Evolutionary conservation across 2,113 vertebrate species (phyloP), one percentile per base, ranked within the genome.

Genomic region (Elephantulus edwardii): DNA sequence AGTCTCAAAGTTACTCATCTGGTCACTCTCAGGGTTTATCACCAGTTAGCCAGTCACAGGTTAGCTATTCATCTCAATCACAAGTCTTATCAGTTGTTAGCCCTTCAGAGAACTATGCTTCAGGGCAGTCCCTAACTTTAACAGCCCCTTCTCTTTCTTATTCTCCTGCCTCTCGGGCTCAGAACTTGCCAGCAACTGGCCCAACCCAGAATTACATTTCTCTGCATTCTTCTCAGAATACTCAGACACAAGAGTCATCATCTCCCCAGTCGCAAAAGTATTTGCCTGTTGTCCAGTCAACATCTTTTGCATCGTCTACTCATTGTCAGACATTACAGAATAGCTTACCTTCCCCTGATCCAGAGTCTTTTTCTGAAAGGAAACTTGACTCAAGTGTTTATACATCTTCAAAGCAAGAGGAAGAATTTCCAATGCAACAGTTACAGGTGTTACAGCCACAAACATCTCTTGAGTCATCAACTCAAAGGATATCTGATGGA

Each of bases 21-120:
- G 97, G 97, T 97, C 99, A 98, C 86, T 98, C 99, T 98, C 99
- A 99, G 98, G 98, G 97, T 97, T 96, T 98, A 96, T 97, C 98
- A 95, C 97, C 98, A 95, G 98, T 98, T 97, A 98, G 97, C 95
- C 98, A 98, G 94, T 95, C 98, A 92, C 98, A 98, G 86, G 97
- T 97, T 96, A 98, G 97, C 95, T 99, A 98, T 96, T 98, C 98
- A 97, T 98, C 98, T 97, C 98, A 98, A 71, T 98, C 99, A 90
- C 98, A 99, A 92, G 98, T 98, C 96, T 97, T 98, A 91, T 97
- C 98, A 86, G 98, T 98, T n/a, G 98, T 97, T 90, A 98, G 98
- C 96, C 98, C 98, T 96, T 98, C 98, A 93, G 98, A 99, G 97
- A 99, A 97, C 96, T 99, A 98, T 94, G 97, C 97, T 92, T 98